phyloP scores from a whole-genome alignment of 1,140 invertebrate genomes.

The Brachionus manjavacas region DNA sequence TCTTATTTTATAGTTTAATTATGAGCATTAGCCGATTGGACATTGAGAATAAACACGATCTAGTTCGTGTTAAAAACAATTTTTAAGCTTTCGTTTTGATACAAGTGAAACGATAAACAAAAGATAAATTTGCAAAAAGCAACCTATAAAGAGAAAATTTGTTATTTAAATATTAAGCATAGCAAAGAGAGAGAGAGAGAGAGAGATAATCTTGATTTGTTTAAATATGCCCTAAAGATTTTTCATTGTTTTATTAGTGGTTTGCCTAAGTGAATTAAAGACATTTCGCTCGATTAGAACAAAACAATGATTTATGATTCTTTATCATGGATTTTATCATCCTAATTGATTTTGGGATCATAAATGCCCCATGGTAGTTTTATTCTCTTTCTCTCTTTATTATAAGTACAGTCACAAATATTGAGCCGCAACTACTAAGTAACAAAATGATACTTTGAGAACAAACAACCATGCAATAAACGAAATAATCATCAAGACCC shows the following conservation, averaged over 20 bases:
- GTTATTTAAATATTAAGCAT: neutral
- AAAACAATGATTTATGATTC: conserved; percentile 17
- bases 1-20: neutral
- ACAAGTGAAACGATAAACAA: conserved; percentile 27
- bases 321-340: neutral
- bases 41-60: neutral
- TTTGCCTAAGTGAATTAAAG: neutral
- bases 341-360: neutral
- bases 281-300: neutral
- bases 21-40: neutral
- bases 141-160: conserved; percentile 15
- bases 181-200: neutral
- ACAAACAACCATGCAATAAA: no score
- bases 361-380: neutral
- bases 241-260: neutral
- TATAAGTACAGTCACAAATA: neutral
- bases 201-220: conserved; percentile 18
- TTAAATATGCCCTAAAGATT: conserved; percentile 19
- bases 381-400: neutral
- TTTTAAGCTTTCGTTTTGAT: conserved; percentile 8
- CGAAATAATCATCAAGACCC: no score
- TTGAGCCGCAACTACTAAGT: no score
- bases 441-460: no score
- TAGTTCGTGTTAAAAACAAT: conserved; percentile 25
- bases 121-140: neutral